Conservation (phyloP, 1,140 invertebrate genomes). For the Oryctes rhinoceros region DNA sequence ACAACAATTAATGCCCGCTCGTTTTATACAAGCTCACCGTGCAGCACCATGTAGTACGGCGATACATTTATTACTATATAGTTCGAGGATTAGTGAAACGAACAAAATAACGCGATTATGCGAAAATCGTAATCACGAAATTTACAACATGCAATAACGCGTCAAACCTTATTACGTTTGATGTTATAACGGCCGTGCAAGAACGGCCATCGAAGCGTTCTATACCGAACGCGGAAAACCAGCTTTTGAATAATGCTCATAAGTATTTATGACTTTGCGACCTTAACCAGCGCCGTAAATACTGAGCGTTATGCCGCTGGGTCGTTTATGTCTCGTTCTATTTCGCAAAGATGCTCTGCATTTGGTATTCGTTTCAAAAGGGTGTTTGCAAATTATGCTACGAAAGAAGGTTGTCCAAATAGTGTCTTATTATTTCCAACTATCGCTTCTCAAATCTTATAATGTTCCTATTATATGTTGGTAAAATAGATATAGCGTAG, state of each 20-base stretch:
- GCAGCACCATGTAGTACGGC: too few relatives aligned
- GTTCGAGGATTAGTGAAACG: not conserved
- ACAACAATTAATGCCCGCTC: too few relatives aligned
- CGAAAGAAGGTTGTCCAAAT: not conserved
- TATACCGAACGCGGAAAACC: not conserved
- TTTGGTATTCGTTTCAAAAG: not conserved
- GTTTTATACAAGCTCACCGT: too few relatives aligned
- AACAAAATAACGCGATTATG: not conserved
- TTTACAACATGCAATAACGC: slow-evolving; percentile 14
- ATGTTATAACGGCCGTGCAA: not conserved
- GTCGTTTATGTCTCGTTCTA: not conserved
- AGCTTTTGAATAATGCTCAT: slow-evolving; percentile 9
- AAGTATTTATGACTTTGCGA: slow-evolving; percentile 14
- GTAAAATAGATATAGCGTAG: not conserved
- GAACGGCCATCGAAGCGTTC: not conserved
- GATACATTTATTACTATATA: not conserved
- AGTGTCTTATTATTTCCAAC: not conserved
- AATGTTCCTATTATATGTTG: too few relatives aligned
- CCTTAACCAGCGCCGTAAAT: not conserved
- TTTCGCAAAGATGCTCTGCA: not conserved
- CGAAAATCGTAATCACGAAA: not conserved
- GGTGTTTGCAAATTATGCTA: not conserved
- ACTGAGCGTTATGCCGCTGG: not conserved
- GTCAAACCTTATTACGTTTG: slow-evolving; percentile 5
- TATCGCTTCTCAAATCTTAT: not conserved